Base-by-base conservation (phyloP, 2,113 vertebrate genomes). In the Silurus asotus region DNA sequence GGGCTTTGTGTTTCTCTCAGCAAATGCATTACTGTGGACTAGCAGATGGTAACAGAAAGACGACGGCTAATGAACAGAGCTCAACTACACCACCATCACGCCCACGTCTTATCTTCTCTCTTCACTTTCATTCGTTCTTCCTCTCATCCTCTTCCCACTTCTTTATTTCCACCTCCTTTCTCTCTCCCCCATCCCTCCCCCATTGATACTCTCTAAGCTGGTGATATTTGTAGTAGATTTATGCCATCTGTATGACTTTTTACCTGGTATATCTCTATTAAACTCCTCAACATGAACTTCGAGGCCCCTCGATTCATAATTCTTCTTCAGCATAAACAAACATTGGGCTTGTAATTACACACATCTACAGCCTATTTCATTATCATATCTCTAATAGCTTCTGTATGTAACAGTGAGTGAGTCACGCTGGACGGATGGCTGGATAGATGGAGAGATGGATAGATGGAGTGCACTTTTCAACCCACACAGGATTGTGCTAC, bases 1-100 rank as follows among this genome's bases (percentile, higher is more conserved):
- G 88, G 90, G 90, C 91, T 93, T 92, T 93, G 92, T 94, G 92
- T 89, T 88, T 89, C 91, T 88, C 89, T 64, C 76, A 89, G 88
- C 77, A 83, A 90, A 92, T 88, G 90, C 90, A 91, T 93, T 91
- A 81, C 90, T 89, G 91, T 88, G 90, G 89, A 93, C 91, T 92
- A 94, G 90, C 93, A 94, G 94, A 94, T 94, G 94, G 94, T 88
- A 45, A 81, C 11, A n/a, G 48, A 72, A 45, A 80, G 91, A 76
- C 91, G 90, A 89, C 89, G 91, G 91, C 87, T 86, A 90, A 74
- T 87, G 89, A 92, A 84, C 55, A 61, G 17, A 92, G 91, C 89
- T 90, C 88, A 82, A 55, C 59, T 48, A 88, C 89, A 91, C 90
- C 91, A 93, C 91, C 91, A 93, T 92, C 92, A 92, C 89, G 90